Evolutionary conservation across 2,797 vertebrate species (phyloP).

Genomic region (Sphenodon punctatus): DNA sequence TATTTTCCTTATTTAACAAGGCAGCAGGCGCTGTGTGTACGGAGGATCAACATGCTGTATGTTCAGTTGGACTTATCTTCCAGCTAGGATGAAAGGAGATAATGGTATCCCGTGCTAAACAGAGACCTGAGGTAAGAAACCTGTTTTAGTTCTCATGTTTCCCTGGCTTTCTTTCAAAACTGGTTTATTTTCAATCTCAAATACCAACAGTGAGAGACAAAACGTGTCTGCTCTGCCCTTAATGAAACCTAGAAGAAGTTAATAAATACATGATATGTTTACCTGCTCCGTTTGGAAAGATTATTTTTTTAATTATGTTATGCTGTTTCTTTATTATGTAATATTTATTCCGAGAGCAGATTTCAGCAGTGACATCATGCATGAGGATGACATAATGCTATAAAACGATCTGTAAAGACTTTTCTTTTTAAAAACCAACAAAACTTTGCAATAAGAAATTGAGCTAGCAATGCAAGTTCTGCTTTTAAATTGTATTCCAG

Average conservation of each 20-base stretch:
- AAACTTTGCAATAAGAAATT: slow-evolving; percentile 72
- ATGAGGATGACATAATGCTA: slow-evolving; percentile 55
- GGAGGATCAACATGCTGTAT: slow-evolving; percentile 69
- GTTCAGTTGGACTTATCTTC: slow-evolving; percentile 73
- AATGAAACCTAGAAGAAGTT: slow-evolving; percentile 60
- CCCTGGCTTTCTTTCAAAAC: slow-evolving; percentile 56
- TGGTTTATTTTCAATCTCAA: slow-evolving; percentile 42
- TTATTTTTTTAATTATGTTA: slow-evolving; percentile 50
- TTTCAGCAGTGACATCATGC: slow-evolving; percentile 67
- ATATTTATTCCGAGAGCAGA: slow-evolving; percentile 65
- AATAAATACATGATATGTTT: slow-evolving; percentile 56
- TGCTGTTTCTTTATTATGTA: slow-evolving; percentile 35
- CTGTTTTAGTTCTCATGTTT: slow-evolving; percentile 58
- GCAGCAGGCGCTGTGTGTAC: slow-evolving; percentile 68
- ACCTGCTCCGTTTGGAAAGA: slow-evolving; percentile 49
- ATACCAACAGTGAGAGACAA: slow-evolving; percentile 37
- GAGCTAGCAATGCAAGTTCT: slow-evolving; percentile 64
- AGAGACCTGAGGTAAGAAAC: slow-evolving; percentile 76
- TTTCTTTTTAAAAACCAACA: slow-evolving; percentile 3
- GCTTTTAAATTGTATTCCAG: slow-evolving; percentile 67
- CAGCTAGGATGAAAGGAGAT: slow-evolving; percentile 70
- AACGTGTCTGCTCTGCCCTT: slow-evolving; percentile 39
- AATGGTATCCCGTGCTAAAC: slow-evolving; percentile 64
- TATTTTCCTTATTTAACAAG: slow-evolving; percentile 80
- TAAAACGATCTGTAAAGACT: slow-evolving; percentile 61